Evolutionary conservation across 2,797 vertebrate species (phyloP), one percentile per base, ranked within the genome.

Genomic region (Melanotaenia boesemani): DNA sequence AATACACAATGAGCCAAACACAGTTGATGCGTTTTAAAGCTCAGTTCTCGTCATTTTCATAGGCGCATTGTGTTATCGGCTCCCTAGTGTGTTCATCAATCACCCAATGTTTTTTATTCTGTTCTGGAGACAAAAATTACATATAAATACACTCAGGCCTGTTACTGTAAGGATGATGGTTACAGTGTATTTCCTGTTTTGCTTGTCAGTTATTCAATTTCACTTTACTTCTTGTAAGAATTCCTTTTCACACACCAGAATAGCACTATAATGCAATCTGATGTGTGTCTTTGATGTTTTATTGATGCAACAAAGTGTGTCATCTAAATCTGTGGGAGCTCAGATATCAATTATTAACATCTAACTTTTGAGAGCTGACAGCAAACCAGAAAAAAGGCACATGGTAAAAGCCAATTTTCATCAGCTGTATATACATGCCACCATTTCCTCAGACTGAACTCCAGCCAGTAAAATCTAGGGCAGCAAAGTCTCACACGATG

Each of bases 271-370:
- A 89, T 73, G 46, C 2, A 73, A 70, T 36, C 58, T 37, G 67
- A 78, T 80, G 76, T 82, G 63, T 70, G 41, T 77, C 68, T 90
- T 81, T 84, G 81, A 94, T 94, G 79, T 90, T 91, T 94, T 94
- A 94, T 95, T 93, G 90, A 94, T 92, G 90, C 80, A 84, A 92
- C 93, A 94, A 94, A 94, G 86, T 93, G 89, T 93, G 89, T 77
- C 85, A 85, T 90, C 86, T 83, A 74, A 76, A 85, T 90, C 86
- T 85, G 89, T 54, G 64, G 79, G 77, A 87, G 81, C 71, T 64
- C 61, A 34, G 63, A 26, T 39, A 72, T 95, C 44, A 94, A 94
- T 93, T 87, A 93, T 95, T 91, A 65, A 95, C 77, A 78, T 15
- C 26, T 50, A 66, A 79, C 37, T 90, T 88, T 90, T 85, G 80